Percentiles rank a stretch among this genome's conserved stretches.
phyloP scores from a whole-genome alignment of 1,140 invertebrate genomes.

The Lepidurus apus region DNA sequence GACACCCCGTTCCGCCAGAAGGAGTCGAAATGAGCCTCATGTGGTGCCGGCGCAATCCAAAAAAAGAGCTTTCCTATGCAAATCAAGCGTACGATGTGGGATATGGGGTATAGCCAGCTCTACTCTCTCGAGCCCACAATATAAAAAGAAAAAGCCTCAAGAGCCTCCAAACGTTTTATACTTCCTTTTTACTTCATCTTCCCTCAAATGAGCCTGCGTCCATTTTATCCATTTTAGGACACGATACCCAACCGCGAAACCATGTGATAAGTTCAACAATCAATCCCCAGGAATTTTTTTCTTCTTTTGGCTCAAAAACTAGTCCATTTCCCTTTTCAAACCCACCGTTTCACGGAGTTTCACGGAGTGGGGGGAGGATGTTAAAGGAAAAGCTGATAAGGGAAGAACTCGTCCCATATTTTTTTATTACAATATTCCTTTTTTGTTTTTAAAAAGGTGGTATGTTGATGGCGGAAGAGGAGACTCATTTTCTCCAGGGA shows the following conservation, averaged over 20 bases:
- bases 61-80: slow-evolving; percentile 14
- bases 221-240: neutral
- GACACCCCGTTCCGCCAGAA: neutral
- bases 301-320: neutral
- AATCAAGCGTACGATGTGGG: neutral
- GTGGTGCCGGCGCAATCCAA: neutral
- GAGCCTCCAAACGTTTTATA: neutral
- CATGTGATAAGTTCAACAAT: slow-evolving; percentile 2
- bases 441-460: neutral
- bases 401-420: neutral
- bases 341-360: neutral
- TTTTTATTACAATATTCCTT: neutral
- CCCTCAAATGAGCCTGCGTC: neutral
- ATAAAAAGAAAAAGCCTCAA: neutral
- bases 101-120: neutral
- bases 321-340: neutral
- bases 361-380: neutral
- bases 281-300: neutral
- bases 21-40: neutral
- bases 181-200: neutral
- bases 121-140: neutral
- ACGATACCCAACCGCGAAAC: neutral
- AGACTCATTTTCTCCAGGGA: slow-evolving; percentile 17
- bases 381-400: neutral
- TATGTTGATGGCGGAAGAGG: neutral